phyloP scores from a whole-genome alignment of 2,888 invertebrate genomes.

The Mystacides longicornis region DNA sequence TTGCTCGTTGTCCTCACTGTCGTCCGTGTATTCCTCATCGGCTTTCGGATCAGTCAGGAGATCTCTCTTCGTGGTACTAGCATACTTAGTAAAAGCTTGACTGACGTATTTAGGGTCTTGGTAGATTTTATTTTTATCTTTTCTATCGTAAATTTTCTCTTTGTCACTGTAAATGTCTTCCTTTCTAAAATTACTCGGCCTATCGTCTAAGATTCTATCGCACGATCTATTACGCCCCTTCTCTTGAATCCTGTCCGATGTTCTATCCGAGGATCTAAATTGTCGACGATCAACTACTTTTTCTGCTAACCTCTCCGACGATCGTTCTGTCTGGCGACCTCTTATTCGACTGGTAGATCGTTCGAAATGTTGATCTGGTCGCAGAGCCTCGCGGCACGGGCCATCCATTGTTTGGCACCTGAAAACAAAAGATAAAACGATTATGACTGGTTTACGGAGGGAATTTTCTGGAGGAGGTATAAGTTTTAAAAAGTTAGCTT shows the following conservation, averaged over 20 bases:
- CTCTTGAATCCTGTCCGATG: conserved; percentile 1
- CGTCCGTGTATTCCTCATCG: not conserved
- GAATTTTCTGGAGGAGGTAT: too few relatives aligned
- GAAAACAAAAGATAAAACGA: conserved; percentile 2
- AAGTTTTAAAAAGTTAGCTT: too few relatives aligned
- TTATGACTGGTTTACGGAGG: too few relatives aligned
- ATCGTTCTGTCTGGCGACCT: not conserved
- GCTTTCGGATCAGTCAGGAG: not conserved
- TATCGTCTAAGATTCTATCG: conserved; percentile 1
- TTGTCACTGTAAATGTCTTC: not conserved
- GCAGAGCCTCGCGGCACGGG: conserved; percentile 10
- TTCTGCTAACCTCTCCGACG: not conserved
- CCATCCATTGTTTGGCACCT: conserved; percentile 17
- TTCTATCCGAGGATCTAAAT: conserved; percentile 4
- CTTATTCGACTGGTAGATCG: conserved; percentile 6
- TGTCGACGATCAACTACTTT: not conserved
- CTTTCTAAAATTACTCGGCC: not conserved
- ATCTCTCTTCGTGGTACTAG: not conserved
- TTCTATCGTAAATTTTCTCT: not conserved
- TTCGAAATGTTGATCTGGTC: conserved; percentile 12
- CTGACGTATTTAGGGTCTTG: not conserved
- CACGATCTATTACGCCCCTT: conserved; percentile 7
- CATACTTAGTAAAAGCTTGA: not conserved
- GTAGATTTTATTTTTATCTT: not conserved
- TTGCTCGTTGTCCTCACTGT: conserved; percentile 10